Conservation (phyloP, 1,140 invertebrate species). For the Hyposmocoma kahamanoa region DNA sequence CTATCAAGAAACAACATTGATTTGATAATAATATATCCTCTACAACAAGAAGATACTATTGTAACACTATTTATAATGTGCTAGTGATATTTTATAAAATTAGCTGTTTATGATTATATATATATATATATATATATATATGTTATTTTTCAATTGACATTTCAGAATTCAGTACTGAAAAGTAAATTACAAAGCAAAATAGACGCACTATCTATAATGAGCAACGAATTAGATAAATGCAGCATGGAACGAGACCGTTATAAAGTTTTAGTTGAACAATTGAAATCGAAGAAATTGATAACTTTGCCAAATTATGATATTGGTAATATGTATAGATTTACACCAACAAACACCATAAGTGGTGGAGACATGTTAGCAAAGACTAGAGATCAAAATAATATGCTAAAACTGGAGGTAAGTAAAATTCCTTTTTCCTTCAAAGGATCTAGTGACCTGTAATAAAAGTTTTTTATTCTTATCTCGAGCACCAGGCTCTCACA, state of each 20-base stretch:
- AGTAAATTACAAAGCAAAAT: slow-evolving; percentile 87
- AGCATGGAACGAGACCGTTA: slow-evolving; percentile 86
- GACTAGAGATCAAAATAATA: slow-evolving; percentile 65
- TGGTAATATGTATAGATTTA: slow-evolving; percentile 37
- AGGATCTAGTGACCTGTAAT: too few species aligned
- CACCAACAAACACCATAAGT: slow-evolving; percentile 54
- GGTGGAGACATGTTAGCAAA: slow-evolving; percentile 65
- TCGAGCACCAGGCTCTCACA: too few species aligned
- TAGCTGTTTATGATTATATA: neutral
- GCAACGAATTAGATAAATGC: slow-evolving; percentile 85
- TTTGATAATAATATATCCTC: neutral
- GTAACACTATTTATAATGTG: neutral
- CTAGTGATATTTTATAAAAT: too few species aligned
- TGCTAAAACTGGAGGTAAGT: slow-evolving; percentile 63
- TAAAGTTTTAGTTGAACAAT: slow-evolving; percentile 87
- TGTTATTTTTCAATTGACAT: slow-evolving; percentile 20
- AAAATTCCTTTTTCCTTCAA: too few species aligned
- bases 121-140: slow-evolving; percentile 3
- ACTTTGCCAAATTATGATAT: slow-evolving; percentile 21
- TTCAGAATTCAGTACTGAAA: slow-evolving; percentile 75
- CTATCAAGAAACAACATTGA: neutral
- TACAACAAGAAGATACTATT: neutral
- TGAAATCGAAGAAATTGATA: slow-evolving; percentile 77
- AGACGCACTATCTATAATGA: slow-evolving; percentile 84
- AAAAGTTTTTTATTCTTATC: too few species aligned